Base-by-base conservation (phyloP, 2,113 vertebrate species). In the Platysteira castanea region DNA sequence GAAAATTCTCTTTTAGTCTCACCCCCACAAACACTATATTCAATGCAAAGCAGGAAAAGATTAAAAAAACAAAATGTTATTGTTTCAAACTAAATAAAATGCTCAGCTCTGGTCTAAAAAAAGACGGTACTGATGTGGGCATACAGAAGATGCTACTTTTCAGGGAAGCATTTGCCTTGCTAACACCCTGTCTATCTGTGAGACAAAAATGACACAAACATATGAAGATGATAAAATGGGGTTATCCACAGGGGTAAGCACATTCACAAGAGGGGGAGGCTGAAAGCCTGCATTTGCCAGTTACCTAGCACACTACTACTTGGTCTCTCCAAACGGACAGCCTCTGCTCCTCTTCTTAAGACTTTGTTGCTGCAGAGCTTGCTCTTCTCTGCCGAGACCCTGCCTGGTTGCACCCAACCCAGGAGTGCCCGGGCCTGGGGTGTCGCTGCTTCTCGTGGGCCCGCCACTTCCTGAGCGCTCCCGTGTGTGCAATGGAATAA, bases 101-200 rank as follows among this genome's bases (percentile, higher is more conserved):
- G 74, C 76, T 95, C 56, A 89, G 44, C 68, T 89, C 37, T 54
- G 80, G 60, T 70, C 91, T 95, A 95, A 95, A 96, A 93, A 97
- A 95, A 92, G 82, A 71, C 31, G 44, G 75, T 42, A 86, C 54
- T 70, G 68, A 63, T 86, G 89, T 59, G 68, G 93, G 93, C 92
- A 94, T 54, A 78, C 33, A 86, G 84, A 97, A 96, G 92, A 95
- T 92, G 95, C 82, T 90, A 84, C 85, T 95, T 95, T 88, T 94
- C 92, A 96, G 85, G 89, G 76, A 93, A 94, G 56, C 49, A 42
- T 90, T 96, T 91, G 68, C 95, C 95, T 95, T 7, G 68, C 96
- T 97, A 95, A 94, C 95, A 97, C 93, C 76, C 93, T 96, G 92
- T 92, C 96, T 96, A 77, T 96, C 96, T 95, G 95, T 68, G 93